These are phyloP conservation scores for Drosophila pseudotakahashii DNA, from an alignment of 2,888 invertebrate genomes.

Conservation along the genomic window DNA sequence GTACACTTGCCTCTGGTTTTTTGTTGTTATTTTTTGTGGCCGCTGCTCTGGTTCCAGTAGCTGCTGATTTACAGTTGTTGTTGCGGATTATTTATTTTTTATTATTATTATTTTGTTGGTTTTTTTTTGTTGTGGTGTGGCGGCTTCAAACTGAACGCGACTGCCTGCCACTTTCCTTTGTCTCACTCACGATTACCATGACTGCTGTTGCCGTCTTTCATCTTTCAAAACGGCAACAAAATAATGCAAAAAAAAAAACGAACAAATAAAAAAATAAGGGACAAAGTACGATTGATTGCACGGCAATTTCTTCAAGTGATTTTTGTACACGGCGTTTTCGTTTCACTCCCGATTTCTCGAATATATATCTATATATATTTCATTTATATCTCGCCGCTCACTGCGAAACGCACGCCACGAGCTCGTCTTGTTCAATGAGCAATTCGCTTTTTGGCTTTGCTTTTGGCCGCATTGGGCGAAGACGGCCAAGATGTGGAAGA, in stretches of 20 bases:
- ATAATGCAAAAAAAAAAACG: constrained; percentile 13
- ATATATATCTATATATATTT: not conserved
- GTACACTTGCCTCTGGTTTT: constrained; percentile 65
- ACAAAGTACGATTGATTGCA: constrained; percentile 22
- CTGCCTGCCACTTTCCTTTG: constrained; percentile 73
- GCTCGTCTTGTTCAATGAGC: constrained; percentile 79
- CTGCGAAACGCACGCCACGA: constrained; percentile 71
- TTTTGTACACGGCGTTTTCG: constrained; percentile 17
- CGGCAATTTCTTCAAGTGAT: constrained; percentile 12
- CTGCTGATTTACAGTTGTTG: constrained; percentile 28
- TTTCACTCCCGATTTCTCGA: constrained; percentile 32
- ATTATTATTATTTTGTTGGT: not conserved
- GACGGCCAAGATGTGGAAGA: constrained; percentile 36
- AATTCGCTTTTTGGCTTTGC: constrained; percentile 46
- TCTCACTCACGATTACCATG: constrained; percentile 62
- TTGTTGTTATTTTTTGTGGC: constrained; percentile 35
- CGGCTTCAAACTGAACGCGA: constrained; percentile 47
- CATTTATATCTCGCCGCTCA: constrained; percentile 21
- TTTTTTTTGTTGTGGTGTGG: constrained; percentile 14
- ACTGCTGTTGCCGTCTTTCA: constrained; percentile 28
- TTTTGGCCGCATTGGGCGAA: constrained; percentile 45
- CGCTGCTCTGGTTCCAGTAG: constrained; percentile 36
- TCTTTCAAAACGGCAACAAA: constrained; percentile 16
- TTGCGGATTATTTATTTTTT: constrained; percentile 5
- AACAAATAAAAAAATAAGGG: constrained; percentile 17